A percentile compares a stretch with the other conserved stretches of the same genome.
These are phyloP conservation scores for Etheostoma nigrum DNA, from an alignment of 2,797 vertebrate species.

Conservation along the genomic window DNA sequence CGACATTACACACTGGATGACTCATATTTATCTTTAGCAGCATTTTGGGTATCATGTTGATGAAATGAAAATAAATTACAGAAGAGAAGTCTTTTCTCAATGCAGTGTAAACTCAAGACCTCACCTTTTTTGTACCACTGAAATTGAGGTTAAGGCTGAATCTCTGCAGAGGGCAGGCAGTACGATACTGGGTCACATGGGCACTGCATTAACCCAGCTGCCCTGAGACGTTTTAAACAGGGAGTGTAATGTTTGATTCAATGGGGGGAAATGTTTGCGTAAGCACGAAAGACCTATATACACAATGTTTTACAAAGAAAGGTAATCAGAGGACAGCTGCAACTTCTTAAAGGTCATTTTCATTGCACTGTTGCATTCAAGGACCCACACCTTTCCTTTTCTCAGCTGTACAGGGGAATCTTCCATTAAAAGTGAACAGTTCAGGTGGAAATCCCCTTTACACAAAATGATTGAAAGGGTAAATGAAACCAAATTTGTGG, in stretches of 20 bases:
- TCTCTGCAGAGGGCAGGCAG: slow-evolving; percentile 19
- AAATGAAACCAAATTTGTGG: slow-evolving; percentile 43
- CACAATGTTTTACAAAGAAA: slow-evolving; percentile 42
- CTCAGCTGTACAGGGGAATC: slow-evolving; percentile 15
- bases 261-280: slow-evolving; percentile 1
- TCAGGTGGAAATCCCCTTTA: slow-evolving; percentile 9
- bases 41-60: slow-evolving; percentile 7
- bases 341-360: slow-evolving; percentile 17
- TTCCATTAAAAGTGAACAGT: slow-evolving; percentile 11
- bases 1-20: slow-evolving; percentile 4
- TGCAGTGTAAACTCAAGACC: slow-evolving; percentile 3
- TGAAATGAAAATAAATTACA: slow-evolving; percentile 6
- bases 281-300: slow-evolving; percentile 25
- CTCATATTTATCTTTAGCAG: slow-evolving; percentile 23
- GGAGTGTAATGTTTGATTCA: slow-evolving; percentile 33
- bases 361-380: slow-evolving; percentile 12
- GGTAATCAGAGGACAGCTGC: slow-evolving; percentile 39
- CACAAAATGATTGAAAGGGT: slow-evolving; percentile 26
- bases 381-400: slow-evolving; percentile 3
- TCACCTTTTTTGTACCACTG: slow-evolving; percentile 10
- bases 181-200: neutral
- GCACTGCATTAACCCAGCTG: slow-evolving; percentile 43
- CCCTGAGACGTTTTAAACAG: slow-evolving; percentile 25
- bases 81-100: neutral
- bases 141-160: slow-evolving; percentile 43